Evolutionary conservation across 2,797 vertebrate genomes (phyloP).

Genomic region (Nyctalus aviator): DNA sequence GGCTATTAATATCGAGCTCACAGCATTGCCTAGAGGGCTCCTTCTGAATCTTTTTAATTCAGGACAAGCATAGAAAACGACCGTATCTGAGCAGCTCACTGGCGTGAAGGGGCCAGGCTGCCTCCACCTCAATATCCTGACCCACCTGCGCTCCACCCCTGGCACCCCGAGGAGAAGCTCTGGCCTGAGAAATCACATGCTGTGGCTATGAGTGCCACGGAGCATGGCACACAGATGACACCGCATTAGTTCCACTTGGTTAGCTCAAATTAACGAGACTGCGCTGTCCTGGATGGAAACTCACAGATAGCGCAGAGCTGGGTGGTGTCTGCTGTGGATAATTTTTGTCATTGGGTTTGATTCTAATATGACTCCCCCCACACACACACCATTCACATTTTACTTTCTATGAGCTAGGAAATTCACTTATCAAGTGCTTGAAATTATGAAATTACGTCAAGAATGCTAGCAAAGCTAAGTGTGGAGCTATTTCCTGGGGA

Average conservation of each 20-base stretch:
- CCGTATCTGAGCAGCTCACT: not conserved
- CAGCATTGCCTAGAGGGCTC: not conserved
- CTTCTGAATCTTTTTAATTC: not conserved
- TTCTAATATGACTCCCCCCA: not conserved
- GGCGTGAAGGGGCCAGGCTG: not conserved
- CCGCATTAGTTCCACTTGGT: not conserved
- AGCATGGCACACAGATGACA: not conserved
- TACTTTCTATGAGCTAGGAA: not conserved
- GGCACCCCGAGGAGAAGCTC: rapidly evolving
- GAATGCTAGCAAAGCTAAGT: not conserved
- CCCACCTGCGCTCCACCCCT: too few species aligned
- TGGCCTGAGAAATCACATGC: too few species aligned
- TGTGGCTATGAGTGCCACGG: rapidly evolving
- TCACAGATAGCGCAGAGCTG: not conserved
- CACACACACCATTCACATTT: too few species aligned
- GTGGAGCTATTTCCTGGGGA: not conserved
- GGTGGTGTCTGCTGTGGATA: not conserved
- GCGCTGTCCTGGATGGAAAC: not conserved
- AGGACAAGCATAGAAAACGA: not conserved
- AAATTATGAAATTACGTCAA: not conserved
- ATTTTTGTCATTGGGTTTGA: slow-evolving; percentile 5
- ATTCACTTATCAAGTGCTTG: not conserved
- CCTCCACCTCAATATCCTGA: not conserved
- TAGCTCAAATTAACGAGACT: slow-evolving; percentile 36
- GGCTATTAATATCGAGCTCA: not conserved